Evolutionary conservation across 2,113 vertebrate species (phyloP), one percentile per base, ranked within the genome.

Genomic region (Oncorhynchus tshawytscha): DNA sequence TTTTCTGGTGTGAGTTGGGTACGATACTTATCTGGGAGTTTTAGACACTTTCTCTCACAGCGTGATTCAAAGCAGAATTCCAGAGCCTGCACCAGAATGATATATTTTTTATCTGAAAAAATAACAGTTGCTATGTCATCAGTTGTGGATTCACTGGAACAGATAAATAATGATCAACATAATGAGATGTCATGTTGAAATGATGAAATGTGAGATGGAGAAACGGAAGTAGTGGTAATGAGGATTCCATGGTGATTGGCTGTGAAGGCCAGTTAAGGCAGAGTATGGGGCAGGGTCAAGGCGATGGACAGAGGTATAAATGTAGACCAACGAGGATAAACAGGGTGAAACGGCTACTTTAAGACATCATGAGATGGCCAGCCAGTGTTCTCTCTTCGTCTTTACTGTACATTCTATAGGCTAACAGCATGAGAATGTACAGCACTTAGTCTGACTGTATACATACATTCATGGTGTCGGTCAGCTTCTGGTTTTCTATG

Each of bases 331-430:
- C 0, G 2, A 62, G 59, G 59, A 62, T 62, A 62, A 22, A n/a
- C 59, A 22, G 20, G 7, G 6, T 20, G 59, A n/a, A 7, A 22
- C 78, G 76, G 77, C 71, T 51, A 71, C 78, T 74, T 76, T 64
- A 24, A 78, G 79, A 84, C 3, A 49, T 70, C 57, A 67, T 1
- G 31, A 80, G 51, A 76, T 31, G 71, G 68, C 78, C 78, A 82
- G 77, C 78, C 78, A 82, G 77, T 72, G 66, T 71, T 84, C 71
- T 67, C 70, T 86, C 86, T 86, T 34, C 7, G 72, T n/a, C 11
- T 54, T 15, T 18, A 54, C 51, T 54, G 51, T 62, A 62, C 13
- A 16, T 62, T 62, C n/a, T 62, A n/a, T 62, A 62, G 51, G 16
- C 51, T 54, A 45, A 45, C 51, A 54, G 51, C 51, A 54, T 15